A percentile compares a stretch with the other conserved stretches of the same genome.
phyloP scores from a whole-genome alignment of 2,797 vertebrate genomes.

The Onychomys torridus region DNA sequence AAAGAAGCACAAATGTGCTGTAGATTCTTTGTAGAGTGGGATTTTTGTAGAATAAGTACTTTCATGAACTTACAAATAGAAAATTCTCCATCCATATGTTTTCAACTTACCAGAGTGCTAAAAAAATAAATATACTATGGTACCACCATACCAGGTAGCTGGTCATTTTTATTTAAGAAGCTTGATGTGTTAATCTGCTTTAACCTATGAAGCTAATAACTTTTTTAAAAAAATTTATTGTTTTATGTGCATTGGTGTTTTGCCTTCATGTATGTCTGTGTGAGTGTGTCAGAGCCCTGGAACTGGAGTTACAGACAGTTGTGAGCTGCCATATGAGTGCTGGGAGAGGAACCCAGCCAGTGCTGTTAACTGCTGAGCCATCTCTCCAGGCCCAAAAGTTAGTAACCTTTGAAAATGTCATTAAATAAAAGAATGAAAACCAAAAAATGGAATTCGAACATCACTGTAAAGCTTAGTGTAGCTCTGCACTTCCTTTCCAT shows the following conservation, averaged over 20 bases:
- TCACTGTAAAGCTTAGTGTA: neutral
- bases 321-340: neutral
- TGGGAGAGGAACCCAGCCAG: neutral
- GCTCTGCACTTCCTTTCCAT: neutral
- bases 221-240: neutral
- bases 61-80: neutral
- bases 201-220: constrained; percentile 21
- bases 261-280: neutral
- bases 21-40: constrained; percentile 19
- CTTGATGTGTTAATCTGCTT: constrained; percentile 38
- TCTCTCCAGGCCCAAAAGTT: neutral
- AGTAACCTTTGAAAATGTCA: neutral
- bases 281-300: neutral
- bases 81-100: constrained; percentile 49
- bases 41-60: constrained; percentile 7
- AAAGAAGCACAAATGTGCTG: neutral
- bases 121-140: constrained; percentile 55
- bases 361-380: neutral
- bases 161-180: constrained; percentile 54
- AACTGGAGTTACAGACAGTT: neutral
- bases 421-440: neutral
- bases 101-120: constrained; percentile 34
- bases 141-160: constrained; percentile 4
- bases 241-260: neutral
- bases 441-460: constrained; percentile 17